Base-by-base conservation (phyloP, 1,140 invertebrate species). In the Olivierus martensii region DNA sequence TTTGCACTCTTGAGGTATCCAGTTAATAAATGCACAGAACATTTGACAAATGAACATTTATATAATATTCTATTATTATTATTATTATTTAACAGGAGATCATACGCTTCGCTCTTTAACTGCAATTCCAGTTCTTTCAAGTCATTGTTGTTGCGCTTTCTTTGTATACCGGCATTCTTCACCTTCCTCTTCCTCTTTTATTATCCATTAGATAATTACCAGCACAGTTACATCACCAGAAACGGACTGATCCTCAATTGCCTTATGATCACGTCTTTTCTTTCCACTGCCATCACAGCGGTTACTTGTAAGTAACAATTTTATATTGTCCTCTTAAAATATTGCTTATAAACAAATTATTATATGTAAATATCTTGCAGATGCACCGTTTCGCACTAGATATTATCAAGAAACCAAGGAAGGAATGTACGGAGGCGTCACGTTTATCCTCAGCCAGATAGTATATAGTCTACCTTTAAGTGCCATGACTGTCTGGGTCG, bases 391-490 rank as follows among this genome's bases (percentile, higher is more conserved):
- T 69, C 73, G 88, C 14, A 86, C 84, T 21, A 73, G 85, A 22
- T 92, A 89, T 66, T 91, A 88, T 56, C 84, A 91, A 66, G 89
- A 93, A 64, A 80, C 82, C 11, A 76, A 87, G 49, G 84, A 89
- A 65, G 86, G 87, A 1, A 67, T 87, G 0, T 93, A 93, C 64
- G 79, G 82, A 12, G 88, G 87, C 2, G 82, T 85, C 0, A 77
- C 86, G 56, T 80, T 91, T 55, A 70, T 91, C 0, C 70, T 87
- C 0, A 80, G 83, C 0, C 87, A 89, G 65, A 80, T 81, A 48
- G 62, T 89, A 0, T 76, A 84, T 4, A 84, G 81, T 3, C 67
- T 91, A 36, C 86, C 87, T 0, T 78, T 90, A 59, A 86, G 84
- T 5, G 76, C 86, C 37, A 66, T 88, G 9, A 80, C 79, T 2